Evolutionary conservation across 2,113 vertebrate genomes (phyloP).

Genomic region (Taxidea taxus): DNA sequence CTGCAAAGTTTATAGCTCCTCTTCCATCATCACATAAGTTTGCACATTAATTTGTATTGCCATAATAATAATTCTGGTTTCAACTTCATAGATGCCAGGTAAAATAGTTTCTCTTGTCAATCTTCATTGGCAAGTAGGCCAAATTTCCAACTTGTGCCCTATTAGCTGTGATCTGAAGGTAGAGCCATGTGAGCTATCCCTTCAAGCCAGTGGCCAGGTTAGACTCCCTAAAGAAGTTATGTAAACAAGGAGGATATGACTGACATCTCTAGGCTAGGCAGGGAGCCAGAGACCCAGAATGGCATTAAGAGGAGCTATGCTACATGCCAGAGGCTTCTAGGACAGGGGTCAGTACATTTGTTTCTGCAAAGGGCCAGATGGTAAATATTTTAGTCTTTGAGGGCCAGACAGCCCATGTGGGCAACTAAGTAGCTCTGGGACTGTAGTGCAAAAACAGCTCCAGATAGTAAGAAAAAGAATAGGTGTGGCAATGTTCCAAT

Average conservation of each 20-base stretch:
- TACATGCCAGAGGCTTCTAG: not conserved
- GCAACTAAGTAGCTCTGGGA: not conserved
- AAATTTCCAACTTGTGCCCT: not conserved
- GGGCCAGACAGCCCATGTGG: not conserved
- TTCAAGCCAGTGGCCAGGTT: not conserved
- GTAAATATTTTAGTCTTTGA: slow-evolving; percentile 35
- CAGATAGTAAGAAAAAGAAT: slow-evolving; percentile 20
- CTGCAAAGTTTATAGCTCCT: not conserved
- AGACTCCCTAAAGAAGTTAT: not conserved
- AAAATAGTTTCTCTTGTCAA: not conserved
- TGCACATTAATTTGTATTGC: not conserved
- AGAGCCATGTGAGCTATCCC: not conserved
- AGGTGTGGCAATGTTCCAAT: not conserved
- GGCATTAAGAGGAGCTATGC: not conserved
- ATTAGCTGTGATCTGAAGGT: not conserved
- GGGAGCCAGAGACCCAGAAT: not conserved
- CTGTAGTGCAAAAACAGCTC: not conserved
- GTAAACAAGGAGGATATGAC: not conserved
- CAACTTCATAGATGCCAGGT: not conserved
- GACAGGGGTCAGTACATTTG: not conserved
- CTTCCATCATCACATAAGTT: not conserved
- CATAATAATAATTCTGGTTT: not conserved
- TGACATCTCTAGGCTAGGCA: not conserved
- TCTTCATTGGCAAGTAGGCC: not conserved
- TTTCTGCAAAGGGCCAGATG: not conserved